Evolutionary conservation across 2,113 vertebrate species (phyloP), one percentile per base, ranked within the genome.

Genomic region (Zingel zingel): DNA sequence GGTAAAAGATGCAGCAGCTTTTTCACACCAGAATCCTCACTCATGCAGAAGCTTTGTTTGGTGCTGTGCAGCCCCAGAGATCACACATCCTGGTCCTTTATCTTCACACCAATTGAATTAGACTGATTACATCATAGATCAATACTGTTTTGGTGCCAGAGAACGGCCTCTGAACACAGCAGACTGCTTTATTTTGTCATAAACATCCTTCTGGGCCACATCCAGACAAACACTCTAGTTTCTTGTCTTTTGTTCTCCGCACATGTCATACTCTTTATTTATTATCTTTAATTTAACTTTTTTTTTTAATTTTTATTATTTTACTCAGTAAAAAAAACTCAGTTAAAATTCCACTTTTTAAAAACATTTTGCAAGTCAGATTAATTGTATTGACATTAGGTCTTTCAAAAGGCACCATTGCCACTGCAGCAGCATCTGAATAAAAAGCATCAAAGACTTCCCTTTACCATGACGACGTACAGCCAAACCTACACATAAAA

Each of bases 51-150:
- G 15, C 74, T 62, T 15, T 8, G 5, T 62, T 81, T n/a, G n/a
- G 59, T 57, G 11, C 13, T 58, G 73, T 39, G 56, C 27, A 3
- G 43, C 59, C 61, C 63, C 67, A 2, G 47, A 19, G 21, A 69
- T 63, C 79, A 54, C 74, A 39, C 54, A 53, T n/a, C 53, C 43
- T 4, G 16, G 6, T 45, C 27, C 19, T 77, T 77, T 27, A 79
- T 84, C 51, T 79, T 66, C 53, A 58, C 23, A 58, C 27, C 48
- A 74, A 69, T 33, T 43, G 53, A 61, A 84, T 86, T 85, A 62
- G 15, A 19, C 23, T 50, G 66, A 80, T 89, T 67, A 57, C 33
- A 19, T 68, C 77, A 79, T 50, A 53, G 69, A 86, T 88, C 79
- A 83, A 86, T 85, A 79, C 43, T 63, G 79, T 72, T 73, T 73